Evolutionary conservation across 2,888 invertebrate genomes (phyloP).

Genomic region (Drosophila birchii): DNA sequence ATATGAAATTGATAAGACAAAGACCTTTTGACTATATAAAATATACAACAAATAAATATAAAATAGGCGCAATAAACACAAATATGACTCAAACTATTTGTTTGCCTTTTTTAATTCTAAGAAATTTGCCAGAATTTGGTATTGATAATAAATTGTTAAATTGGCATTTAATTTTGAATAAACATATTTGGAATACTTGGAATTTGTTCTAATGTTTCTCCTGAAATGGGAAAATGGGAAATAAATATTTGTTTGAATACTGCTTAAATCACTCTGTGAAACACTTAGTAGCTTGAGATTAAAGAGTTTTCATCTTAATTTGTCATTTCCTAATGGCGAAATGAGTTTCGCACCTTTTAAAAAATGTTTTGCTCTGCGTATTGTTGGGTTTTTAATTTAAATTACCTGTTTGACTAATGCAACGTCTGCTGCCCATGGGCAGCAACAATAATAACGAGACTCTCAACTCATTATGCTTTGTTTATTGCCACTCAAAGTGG

Average conservation of each 20-base stretch:
- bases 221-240: not conserved
- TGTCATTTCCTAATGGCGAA: constrained; percentile 35
- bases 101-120: not conserved
- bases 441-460: constrained; percentile 52
- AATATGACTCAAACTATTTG: not conserved
- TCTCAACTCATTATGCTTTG: constrained; percentile 63
- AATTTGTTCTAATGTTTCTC: too few relatives aligned
- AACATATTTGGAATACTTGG: too few relatives aligned
- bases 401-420: constrained; percentile 78
- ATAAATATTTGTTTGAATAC: not conserved
- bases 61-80: not conserved
- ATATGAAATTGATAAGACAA: not conserved
- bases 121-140: not conserved
- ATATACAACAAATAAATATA: not conserved
- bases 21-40: not conserved
- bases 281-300: not conserved
- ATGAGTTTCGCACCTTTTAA: constrained; percentile 19
- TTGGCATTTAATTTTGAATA: not conserved
- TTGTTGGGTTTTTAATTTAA: constrained; percentile 72
- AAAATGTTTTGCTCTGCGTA: constrained; percentile 23
- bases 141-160: not conserved
- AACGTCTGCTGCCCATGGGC: constrained; percentile 45
- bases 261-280: too few relatives aligned
- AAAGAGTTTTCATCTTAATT: constrained; percentile 27
- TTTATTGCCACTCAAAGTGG: constrained; percentile 74